These are phyloP conservation scores for Musca vetustissima DNA, from an alignment of 1,140 invertebrate genomes.

Conservation along the genomic window DNA sequence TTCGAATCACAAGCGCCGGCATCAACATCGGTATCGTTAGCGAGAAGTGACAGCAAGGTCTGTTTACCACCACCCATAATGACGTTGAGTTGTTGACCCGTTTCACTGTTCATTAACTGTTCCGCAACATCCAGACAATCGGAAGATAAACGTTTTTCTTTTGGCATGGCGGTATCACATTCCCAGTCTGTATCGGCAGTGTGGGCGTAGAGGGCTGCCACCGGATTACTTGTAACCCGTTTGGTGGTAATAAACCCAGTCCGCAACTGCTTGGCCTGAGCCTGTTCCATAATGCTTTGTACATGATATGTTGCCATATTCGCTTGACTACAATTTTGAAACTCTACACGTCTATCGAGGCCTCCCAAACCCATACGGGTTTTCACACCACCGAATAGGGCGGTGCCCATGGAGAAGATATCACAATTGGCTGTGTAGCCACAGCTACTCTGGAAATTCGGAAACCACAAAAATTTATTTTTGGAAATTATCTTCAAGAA, in stretches of 20 bases:
- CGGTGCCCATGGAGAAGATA: conserved; percentile 15
- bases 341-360: conserved; percentile 22
- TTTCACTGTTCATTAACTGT: conserved; percentile 34
- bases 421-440: conserved; percentile 33
- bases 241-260: conserved; percentile 46
- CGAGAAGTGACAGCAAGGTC: conserved; percentile 34
- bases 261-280: conserved; percentile 36
- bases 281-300: conserved; percentile 37
- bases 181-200: conserved; percentile 32
- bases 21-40: conserved; percentile 33
- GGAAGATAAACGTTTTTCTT: background rate
- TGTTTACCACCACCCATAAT: conserved; percentile 45
- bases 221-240: conserved; percentile 35
- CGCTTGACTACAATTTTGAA: background rate
- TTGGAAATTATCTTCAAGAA: too few relatives aligned
- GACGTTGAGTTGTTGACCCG: conserved; percentile 36
- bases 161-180: conserved; percentile 38
- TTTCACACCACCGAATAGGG: conserved; percentile 39
- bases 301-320: conserved; percentile 21
- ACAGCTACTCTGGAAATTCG: conserved; percentile 34
- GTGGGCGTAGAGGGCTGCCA: conserved; percentile 35
- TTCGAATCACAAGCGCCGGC: conserved; percentile 35
- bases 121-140: conserved; percentile 38
- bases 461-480: too few relatives aligned
- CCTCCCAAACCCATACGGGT: background rate